A percentile compares a stretch with the other conserved stretches of the same genome.
phyloP scores from a whole-genome alignment of 2,797 vertebrate genomes.

The Notolepis coatsorum region DNA sequence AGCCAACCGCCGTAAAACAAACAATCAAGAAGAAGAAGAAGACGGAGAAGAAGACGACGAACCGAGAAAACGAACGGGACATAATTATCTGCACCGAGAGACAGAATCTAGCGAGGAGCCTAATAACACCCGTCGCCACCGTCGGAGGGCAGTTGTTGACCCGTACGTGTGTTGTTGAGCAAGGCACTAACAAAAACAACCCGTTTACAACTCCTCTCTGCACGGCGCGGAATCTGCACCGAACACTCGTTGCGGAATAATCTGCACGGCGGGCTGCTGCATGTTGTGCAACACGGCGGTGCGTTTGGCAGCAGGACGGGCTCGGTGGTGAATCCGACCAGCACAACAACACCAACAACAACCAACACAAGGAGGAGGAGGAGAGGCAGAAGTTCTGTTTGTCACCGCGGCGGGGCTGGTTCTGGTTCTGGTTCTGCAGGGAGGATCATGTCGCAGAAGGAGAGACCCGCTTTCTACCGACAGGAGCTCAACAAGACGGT shows the following conservation, averaged over 20 bases:
- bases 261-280: constrained; percentile 28
- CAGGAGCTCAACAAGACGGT: constrained; percentile 96
- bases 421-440: constrained; percentile 79
- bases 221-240: constrained; percentile 37
- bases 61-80: too few species aligned
- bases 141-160: constrained; percentile 47
- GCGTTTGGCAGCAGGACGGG: constrained; percentile 26
- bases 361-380: constrained; percentile 50
- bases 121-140: constrained; percentile 48
- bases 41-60: too few species aligned
- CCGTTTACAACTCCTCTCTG: constrained; percentile 17
- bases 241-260: constrained; percentile 28
- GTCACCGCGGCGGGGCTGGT: constrained; percentile 63
- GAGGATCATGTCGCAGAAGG: constrained; percentile 87
- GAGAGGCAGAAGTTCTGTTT: constrained; percentile 73
- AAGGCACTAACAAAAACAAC: constrained; percentile 54
- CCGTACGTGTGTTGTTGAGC: constrained; percentile 20
- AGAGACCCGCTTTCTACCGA: constrained; percentile 91
- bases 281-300: constrained; percentile 3
- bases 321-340: constrained; percentile 12
- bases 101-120: too few species aligned
- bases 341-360: constrained; percentile 38
- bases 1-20: too few species aligned
- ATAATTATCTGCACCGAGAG: too few species aligned
- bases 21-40: too few species aligned